Base-by-base conservation (phyloP, 2,888 invertebrate species). In the Xylota sylvarum region DNA sequence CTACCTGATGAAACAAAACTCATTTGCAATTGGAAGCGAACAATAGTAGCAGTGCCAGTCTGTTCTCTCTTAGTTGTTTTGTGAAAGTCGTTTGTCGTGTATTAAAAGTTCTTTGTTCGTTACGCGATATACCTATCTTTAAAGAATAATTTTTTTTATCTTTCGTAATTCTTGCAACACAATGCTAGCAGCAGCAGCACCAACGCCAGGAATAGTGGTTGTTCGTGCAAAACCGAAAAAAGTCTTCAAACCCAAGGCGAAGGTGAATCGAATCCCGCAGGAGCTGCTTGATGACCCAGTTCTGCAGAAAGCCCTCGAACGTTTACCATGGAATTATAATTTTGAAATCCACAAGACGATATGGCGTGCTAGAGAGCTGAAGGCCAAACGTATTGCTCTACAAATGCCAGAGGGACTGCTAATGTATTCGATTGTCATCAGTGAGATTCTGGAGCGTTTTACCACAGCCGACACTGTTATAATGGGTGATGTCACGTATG, bases 401-500 rank as follows among this genome's bases (percentile, higher is more conserved):
- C 99, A 99, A 93, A 95, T 99, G 94, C 99, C 99, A 0, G 99
- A 99, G 94, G 99, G 97, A 10, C 93, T 99, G 5, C 94, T 98
- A 19, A 94, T 99, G 93, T 99, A 97, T 93, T 96, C 99, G 0
- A 97, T 98, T 84, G 96, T 97, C 2, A 96, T 99, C 81, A 96
- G 97, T 88, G 98, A 99, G 91, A 98, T 99, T 87, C 96, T 99
- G 89, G 96, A 97, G 92, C 94, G 95, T 72, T 98, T 98, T 90
- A 97, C 98, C 1, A 95, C 94, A 40, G 97, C 97, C 2, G 98
- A 99, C 89, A 96, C 97, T 0, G 95, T 99, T 60, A 98, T 99
- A 86, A 98, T 99, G 98, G 99, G 98, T 6, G 99, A 99, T 93
- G 99, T 99, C 14, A 99, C 99, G 0, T 99, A 99, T 91, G 99